phyloP scores from a whole-genome alignment of 2,888 invertebrate species.

The Macrosoma leucophasiata region DNA sequence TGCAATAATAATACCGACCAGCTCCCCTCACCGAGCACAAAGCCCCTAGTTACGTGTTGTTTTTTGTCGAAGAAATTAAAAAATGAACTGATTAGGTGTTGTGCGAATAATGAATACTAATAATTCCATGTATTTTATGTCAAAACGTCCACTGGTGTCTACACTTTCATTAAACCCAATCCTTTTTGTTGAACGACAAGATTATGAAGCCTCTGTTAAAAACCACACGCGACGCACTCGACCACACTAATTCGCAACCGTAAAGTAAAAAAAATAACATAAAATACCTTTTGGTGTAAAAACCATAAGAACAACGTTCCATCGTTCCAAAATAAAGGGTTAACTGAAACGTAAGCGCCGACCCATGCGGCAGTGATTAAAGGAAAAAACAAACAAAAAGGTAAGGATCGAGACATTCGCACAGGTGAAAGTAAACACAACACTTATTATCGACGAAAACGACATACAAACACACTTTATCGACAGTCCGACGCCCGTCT shows the following conservation, averaged over 20 bases:
- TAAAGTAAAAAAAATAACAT: constrained; percentile 73
- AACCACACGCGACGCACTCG: constrained; percentile 65
- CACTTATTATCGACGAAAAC: constrained; percentile 74
- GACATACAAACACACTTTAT: constrained; percentile 76
- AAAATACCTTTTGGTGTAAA: constrained; percentile 88
- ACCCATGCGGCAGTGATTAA: constrained; percentile 70
- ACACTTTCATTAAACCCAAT: constrained; percentile 27
- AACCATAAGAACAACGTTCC: constrained; percentile 87
- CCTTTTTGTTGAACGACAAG: constrained; percentile 30
- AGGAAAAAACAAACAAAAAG: constrained; percentile 68
- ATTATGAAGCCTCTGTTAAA: constrained; percentile 35
- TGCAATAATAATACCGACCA: constrained; percentile 60
- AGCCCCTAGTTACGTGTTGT: constrained; percentile 26
- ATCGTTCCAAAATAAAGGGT: constrained; percentile 79
- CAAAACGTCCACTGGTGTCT: constrained; percentile 24
- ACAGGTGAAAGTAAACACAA: constrained; percentile 75
- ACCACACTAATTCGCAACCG: constrained; percentile 58
- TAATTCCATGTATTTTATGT: constrained; percentile 2
- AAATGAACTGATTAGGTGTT: too few relatives aligned
- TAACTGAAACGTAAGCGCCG: constrained; percentile 74
- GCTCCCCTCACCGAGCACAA: constrained; percentile 25
- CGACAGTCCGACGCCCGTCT: constrained; percentile 69
- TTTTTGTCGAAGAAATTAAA: too few relatives aligned
- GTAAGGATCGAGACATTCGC: constrained; percentile 73
- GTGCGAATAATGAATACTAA: too few relatives aligned